A percentile compares a stretch with the other conserved stretches of the same genome.
Evolutionary conservation across 2,113 vertebrate species (phyloP).

Genomic region (Oreamnos americanus): DNA sequence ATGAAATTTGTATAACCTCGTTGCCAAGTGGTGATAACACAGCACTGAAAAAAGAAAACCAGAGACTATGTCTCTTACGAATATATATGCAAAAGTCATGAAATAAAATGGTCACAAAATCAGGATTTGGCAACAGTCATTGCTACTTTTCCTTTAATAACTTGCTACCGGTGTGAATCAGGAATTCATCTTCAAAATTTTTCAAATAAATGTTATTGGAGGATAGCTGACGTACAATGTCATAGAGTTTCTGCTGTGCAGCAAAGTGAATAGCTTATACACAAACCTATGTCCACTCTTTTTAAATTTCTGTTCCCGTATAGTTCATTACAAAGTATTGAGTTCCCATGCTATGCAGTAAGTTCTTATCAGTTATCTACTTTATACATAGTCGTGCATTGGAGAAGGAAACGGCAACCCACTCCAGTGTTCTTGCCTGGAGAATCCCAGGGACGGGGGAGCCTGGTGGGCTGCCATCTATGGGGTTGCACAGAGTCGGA

Average conservation of each 20-base stretch:
- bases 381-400: not conserved
- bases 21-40: not conserved
- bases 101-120: not conserved
- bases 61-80: not conserved
- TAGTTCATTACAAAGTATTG: not conserved
- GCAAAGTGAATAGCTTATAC: not conserved
- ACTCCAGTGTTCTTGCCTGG: no score
- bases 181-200: not conserved
- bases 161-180: not conserved
- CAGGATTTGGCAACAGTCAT: not conserved
- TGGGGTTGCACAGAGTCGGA: no score
- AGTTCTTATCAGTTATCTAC: not conserved
- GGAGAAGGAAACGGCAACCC: no score
- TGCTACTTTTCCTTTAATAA: not conserved
- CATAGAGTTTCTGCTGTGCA: not conserved
- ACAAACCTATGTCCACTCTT: not conserved
- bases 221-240: not conserved
- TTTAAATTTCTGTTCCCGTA: accelerated
- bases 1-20: not conserved
- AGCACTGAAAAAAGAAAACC: not conserved
- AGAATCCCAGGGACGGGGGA: no score
- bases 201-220: not conserved
- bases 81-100: not conserved
- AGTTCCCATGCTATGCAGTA: not conserved
- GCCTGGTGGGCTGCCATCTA: no score